These are phyloP conservation scores for Euwallacea similis DNA, from an alignment of 1,140 invertebrate genomes.

Conservation along the genomic window DNA sequence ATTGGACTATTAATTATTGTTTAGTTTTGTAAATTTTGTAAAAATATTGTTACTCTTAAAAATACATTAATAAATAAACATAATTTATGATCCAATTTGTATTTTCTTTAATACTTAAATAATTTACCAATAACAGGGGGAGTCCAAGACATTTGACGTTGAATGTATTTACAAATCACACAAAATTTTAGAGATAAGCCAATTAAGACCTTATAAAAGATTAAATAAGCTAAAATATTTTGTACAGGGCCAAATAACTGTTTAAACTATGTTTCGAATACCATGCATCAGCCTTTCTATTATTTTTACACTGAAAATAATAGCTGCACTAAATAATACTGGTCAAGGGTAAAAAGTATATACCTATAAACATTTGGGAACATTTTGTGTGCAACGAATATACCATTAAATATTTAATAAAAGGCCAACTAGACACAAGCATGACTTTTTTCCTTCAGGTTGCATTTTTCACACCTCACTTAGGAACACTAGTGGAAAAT, in stretches of 20 bases:
- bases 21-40: too few species aligned
- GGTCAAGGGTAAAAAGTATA: constrained; percentile 10
- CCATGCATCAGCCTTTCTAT: constrained; percentile 25
- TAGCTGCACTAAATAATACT: constrained; percentile 10
- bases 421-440: constrained; percentile 73
- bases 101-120: too few species aligned
- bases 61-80: constrained; percentile 9
- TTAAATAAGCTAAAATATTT: constrained; percentile 20
- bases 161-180: constrained; percentile 1
- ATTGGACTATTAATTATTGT: too few species aligned
- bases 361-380: too few species aligned
- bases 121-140: background rate
- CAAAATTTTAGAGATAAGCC: constrained; percentile 27
- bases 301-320: background rate
- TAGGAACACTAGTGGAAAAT: constrained; percentile 97
- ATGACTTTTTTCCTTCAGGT: constrained; percentile 84
- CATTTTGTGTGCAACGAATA: too few species aligned
- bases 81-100: too few species aligned
- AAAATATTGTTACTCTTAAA: too few species aligned
- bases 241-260: constrained; percentile 6
- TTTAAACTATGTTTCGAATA: constrained; percentile 5
- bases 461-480: constrained; percentile 91
- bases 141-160: background rate
- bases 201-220: constrained; percentile 10
- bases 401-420: background rate